phyloP scores from a whole-genome alignment of 2,797 vertebrate genomes.

The Sciurus carolinensis region DNA sequence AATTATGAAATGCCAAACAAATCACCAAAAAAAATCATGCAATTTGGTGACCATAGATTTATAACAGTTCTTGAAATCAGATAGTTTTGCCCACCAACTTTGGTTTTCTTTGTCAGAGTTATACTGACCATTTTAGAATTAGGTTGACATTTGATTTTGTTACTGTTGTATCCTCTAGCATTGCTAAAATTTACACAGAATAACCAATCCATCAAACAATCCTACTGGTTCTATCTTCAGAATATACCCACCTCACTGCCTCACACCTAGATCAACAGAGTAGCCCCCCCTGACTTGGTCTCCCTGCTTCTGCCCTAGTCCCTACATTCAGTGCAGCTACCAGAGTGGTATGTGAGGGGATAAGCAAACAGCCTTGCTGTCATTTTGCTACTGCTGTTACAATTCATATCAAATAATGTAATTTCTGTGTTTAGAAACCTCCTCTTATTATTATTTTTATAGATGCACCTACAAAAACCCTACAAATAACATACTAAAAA shows the following conservation, averaged over 20 bases:
- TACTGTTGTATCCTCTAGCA: background rate
- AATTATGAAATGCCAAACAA: background rate
- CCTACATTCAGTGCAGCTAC: background rate
- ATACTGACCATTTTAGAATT: slow-evolving; percentile 23
- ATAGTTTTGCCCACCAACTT: background rate
- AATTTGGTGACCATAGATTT: background rate
- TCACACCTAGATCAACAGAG: background rate
- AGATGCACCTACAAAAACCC: too few relatives aligned
- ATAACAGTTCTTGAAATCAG: slow-evolving; percentile 9
- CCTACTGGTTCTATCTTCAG: background rate
- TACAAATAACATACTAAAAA: too few relatives aligned
- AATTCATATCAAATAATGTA: background rate
- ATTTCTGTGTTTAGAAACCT: background rate
- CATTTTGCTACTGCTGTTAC: too few relatives aligned
- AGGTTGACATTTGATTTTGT: background rate
- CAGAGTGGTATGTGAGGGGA: too few relatives aligned
- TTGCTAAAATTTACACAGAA: slow-evolving; percentile 13
- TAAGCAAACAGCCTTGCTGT: too few relatives aligned
- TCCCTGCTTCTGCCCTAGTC: background rate
- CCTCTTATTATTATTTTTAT: too few relatives aligned
- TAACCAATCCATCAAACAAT: background rate
- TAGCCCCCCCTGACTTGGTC: background rate
- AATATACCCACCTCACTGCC: background rate
- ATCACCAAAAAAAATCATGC: background rate
- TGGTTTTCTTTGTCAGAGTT: slow-evolving; percentile 53